Conservation (phyloP, 2,888 invertebrate genomes). For the Pseudoips prasinana region DNA sequence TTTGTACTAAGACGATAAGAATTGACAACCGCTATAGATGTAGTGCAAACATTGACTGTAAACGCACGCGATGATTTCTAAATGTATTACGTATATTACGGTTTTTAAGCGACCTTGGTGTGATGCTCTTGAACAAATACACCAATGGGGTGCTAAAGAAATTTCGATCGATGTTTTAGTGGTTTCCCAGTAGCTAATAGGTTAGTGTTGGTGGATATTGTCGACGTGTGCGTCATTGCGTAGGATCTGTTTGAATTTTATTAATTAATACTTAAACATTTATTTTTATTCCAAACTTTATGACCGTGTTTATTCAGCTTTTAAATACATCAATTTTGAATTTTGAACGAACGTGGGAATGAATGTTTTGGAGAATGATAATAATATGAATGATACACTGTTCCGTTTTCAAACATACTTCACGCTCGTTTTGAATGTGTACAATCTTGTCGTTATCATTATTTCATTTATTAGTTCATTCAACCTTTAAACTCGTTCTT, state of each 20-base stretch:
- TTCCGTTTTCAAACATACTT: too few relatives aligned
- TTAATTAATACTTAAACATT: constrained; percentile 11
- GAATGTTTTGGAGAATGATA: too few relatives aligned
- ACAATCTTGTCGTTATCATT: too few relatives aligned
- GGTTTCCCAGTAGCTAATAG: constrained; percentile 6
- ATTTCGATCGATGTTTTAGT: constrained; percentile 6
- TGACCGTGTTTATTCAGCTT: too few relatives aligned
- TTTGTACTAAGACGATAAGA: constrained; percentile 17
- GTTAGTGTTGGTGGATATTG: constrained; percentile 18
- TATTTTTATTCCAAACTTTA: too few relatives aligned
- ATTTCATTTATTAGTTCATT: too few relatives aligned
- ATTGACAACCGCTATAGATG: constrained; percentile 29
- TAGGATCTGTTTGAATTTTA: constrained; percentile 27
- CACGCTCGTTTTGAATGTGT: too few relatives aligned
- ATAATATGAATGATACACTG: too few relatives aligned
- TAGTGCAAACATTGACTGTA: constrained; percentile 16
- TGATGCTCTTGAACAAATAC: constrained; percentile 15
- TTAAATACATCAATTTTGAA: too few relatives aligned
- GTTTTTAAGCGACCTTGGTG: background rate
- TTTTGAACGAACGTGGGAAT: too few relatives aligned
- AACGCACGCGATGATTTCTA: background rate
- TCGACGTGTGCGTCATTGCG: constrained; percentile 29
- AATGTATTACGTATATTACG: too few relatives aligned
- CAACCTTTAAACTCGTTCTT: too few relatives aligned
- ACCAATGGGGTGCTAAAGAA: constrained; percentile 15